Evolutionary conservation across 2,797 vertebrate species (phyloP).

Genomic region (Vireo griseus): DNA sequence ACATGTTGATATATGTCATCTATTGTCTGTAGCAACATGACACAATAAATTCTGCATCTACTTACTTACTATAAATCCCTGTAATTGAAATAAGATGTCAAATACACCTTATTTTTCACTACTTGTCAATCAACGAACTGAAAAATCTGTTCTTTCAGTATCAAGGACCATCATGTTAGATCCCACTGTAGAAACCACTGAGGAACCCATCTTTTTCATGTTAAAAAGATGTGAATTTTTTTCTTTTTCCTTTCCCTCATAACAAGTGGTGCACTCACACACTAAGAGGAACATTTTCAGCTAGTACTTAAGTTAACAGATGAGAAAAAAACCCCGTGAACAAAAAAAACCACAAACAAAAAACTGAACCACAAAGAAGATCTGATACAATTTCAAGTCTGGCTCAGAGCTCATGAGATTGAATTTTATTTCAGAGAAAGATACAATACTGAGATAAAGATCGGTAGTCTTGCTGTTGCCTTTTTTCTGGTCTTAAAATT

Average conservation of each 20-base stretch:
- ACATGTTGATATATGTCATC: background rate
- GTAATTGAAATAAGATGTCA: background rate
- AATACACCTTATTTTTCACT: background rate
- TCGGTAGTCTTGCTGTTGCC: background rate
- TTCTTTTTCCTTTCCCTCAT: background rate
- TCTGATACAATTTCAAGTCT: background rate
- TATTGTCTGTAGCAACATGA: background rate
- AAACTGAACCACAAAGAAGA: background rate
- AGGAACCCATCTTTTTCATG: too few species aligned
- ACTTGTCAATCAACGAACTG: background rate
- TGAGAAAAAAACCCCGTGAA: rapidly evolving
- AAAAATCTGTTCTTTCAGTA: background rate
- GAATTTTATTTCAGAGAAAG: background rate
- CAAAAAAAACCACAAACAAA: background rate
- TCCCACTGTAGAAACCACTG: background rate
- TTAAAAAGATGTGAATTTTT: background rate
- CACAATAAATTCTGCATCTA: background rate
- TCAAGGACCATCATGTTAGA: background rate
- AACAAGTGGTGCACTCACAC: background rate
- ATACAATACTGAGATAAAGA: background rate
- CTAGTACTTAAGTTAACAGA: background rate
- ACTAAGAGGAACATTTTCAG: background rate
- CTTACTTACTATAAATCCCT: background rate
- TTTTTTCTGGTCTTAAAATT: too few species aligned
- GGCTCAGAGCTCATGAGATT: background rate